These are phyloP conservation scores for Clarias platycephalus DNA, from an alignment of 2,797 vertebrate species.

Conservation along the genomic window DNA sequence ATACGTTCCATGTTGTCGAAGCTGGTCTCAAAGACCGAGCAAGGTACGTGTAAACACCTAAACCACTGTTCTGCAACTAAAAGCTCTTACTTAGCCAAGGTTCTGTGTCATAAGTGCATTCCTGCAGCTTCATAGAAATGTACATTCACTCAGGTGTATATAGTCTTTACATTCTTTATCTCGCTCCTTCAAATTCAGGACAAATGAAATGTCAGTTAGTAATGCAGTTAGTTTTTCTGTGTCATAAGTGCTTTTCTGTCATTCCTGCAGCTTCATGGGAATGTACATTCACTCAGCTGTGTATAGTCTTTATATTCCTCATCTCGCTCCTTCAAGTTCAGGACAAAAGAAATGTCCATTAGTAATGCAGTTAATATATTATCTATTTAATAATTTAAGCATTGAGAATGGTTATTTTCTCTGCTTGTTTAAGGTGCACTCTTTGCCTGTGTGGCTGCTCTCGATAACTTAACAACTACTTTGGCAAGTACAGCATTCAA, in stretches of 20 bases:
- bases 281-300: background rate
- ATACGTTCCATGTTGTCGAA: conserved; percentile 94
- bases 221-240: background rate
- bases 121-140: background rate
- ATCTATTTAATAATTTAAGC: background rate
- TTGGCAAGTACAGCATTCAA: conserved; percentile 74
- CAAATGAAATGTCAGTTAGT: background rate
- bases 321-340: background rate
- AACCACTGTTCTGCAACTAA: conserved; percentile 17
- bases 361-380: background rate
- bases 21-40: conserved; percentile 82
- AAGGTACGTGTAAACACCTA: conserved; percentile 79
- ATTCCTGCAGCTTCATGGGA: conserved; percentile 9
- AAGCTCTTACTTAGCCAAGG: conserved; percentile 25
- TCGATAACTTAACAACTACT: conserved; percentile 79
- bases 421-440: conserved; percentile 79
- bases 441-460: conserved; percentile 87
- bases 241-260: conserved; percentile 13
- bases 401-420: conserved; percentile 25
- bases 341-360: background rate
- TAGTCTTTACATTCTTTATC: background rate
- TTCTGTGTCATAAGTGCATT: conserved; percentile 16
- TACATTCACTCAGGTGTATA: background rate
- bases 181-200: background rate
- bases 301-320: background rate